phyloP scores from a whole-genome alignment of 1,140 invertebrate species.

The Drosophila bifasciata region DNA sequence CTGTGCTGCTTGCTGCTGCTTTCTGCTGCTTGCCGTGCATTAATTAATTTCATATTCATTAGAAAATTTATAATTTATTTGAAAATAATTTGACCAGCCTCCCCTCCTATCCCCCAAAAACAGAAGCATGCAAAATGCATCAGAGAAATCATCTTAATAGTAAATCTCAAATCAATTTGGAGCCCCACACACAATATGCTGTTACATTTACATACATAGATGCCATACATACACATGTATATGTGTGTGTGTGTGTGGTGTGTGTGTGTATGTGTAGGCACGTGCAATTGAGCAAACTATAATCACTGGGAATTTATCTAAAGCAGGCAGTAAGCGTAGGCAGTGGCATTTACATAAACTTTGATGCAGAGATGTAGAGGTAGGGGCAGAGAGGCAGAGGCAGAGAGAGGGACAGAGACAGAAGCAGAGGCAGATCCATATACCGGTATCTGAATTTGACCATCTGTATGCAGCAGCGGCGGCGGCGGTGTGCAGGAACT shows the following conservation, averaged over 20 bases:
- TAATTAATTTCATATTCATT: conserved; percentile 78
- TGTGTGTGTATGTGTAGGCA: conserved; percentile 7
- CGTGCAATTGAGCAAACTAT: conserved; percentile 79
- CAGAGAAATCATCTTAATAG: conserved; percentile 45
- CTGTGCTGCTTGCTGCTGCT: conserved; percentile 50
- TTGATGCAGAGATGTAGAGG: conserved; percentile 59
- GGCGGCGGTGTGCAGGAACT: conserved; percentile 53
- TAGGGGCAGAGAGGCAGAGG: conserved; percentile 4
- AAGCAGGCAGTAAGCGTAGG: conserved; percentile 58
- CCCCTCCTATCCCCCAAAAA: too few relatives aligned
- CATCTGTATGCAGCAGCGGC: background rate
- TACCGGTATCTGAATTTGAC: conserved; percentile 32
- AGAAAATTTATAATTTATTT: conserved; percentile 73
- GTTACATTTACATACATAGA: conserved; percentile 12
- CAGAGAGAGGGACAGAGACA: conserved; percentile 33
- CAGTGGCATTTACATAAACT: conserved; percentile 72
- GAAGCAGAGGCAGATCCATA: too few relatives aligned
- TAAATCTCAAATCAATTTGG: conserved; percentile 54
- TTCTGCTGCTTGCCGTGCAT: conserved; percentile 51
- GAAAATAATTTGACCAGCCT: conserved; percentile 70
- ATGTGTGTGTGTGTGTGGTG: background rate
- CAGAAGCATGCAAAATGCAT: conserved; percentile 47
- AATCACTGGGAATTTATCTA: conserved; percentile 80
- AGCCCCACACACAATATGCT: conserved; percentile 26
- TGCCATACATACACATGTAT: background rate